phyloP scores from a whole-genome alignment of 2,113 vertebrate genomes.

The Thymallus thymallus region DNA sequence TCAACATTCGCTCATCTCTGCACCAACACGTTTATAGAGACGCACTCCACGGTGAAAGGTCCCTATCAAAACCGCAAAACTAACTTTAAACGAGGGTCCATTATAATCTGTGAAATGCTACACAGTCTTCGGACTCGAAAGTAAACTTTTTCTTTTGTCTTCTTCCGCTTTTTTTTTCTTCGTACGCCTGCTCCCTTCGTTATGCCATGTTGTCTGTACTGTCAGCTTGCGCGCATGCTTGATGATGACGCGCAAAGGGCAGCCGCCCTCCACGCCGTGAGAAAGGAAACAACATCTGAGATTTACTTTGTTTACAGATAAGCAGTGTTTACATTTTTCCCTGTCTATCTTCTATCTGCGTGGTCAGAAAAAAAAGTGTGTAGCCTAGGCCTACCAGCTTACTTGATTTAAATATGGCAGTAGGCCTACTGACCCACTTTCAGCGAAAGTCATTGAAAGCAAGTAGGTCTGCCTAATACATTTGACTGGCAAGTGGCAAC shows the following conservation, averaged over 20 bases:
- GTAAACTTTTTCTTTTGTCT: conserved; percentile 49
- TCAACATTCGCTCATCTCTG: conserved; percentile 44
- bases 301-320: too few relatives aligned
- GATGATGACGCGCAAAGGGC: not conserved
- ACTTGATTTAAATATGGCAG: too few relatives aligned
- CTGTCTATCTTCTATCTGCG: too few relatives aligned
- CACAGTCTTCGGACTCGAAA: conserved; percentile 1
- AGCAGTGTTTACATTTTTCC: too few relatives aligned
- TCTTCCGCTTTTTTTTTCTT: conserved; percentile 34
- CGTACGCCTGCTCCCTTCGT: conserved; percentile 20
- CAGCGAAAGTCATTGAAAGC: too few relatives aligned
- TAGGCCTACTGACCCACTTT: too few relatives aligned
- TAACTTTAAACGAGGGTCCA: not conserved
- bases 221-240: conserved; percentile 41
- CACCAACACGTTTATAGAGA: not conserved
- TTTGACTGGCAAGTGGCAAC: too few relatives aligned
- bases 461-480: too few relatives aligned
- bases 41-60: conserved; percentile 9
- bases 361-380: too few relatives aligned
- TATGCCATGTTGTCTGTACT: conserved; percentile 47
- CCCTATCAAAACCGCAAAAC: conserved; percentile 9
- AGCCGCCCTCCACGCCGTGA: not conserved
- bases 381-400: too few relatives aligned
- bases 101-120: not conserved
- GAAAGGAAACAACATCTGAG: too few relatives aligned